Evolutionary conservation across 1,140 invertebrate genomes (phyloP).

Genomic region (Mycetomoellerius zeteki): DNA sequence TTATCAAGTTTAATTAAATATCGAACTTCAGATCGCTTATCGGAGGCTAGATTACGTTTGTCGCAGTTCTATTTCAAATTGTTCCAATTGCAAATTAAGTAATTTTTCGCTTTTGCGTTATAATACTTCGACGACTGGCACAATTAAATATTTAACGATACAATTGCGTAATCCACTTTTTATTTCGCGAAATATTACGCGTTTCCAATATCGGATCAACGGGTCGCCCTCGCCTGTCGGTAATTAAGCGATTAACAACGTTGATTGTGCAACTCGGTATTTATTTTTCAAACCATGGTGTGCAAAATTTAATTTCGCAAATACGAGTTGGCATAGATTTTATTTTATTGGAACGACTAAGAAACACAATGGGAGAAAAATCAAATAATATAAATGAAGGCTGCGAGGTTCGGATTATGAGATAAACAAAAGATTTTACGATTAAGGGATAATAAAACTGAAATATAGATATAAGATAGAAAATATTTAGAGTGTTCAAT

Average conservation of each 20-base stretch:
- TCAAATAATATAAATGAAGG: neutral
- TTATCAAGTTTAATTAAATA: slow-evolving; percentile 72
- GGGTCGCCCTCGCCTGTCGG: neutral
- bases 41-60: neutral
- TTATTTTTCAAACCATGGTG: slow-evolving; percentile 8
- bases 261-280: slow-evolving; percentile 27
- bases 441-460: neutral
- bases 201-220: slow-evolving; percentile 23
- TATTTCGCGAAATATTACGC: slow-evolving; percentile 33
- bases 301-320: neutral
- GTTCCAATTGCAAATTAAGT: slow-evolving; percentile 54
- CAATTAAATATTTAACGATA: slow-evolving; percentile 45
- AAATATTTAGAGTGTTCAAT: neutral
- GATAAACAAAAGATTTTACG: neutral
- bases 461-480: neutral
- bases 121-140: slow-evolving; percentile 6
- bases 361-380: neutral
- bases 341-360: neutral
- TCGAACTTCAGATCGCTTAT: slow-evolving; percentile 19
- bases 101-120: slow-evolving; percentile 28
- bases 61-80: neutral
- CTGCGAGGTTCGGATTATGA: neutral
- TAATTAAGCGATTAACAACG: slow-evolving; percentile 47
- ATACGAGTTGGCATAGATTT: neutral
- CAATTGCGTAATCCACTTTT: slow-evolving; percentile 53